Evolutionary conservation across 2,113 vertebrate species (phyloP).

Genomic region (Papio anubis): DNA sequence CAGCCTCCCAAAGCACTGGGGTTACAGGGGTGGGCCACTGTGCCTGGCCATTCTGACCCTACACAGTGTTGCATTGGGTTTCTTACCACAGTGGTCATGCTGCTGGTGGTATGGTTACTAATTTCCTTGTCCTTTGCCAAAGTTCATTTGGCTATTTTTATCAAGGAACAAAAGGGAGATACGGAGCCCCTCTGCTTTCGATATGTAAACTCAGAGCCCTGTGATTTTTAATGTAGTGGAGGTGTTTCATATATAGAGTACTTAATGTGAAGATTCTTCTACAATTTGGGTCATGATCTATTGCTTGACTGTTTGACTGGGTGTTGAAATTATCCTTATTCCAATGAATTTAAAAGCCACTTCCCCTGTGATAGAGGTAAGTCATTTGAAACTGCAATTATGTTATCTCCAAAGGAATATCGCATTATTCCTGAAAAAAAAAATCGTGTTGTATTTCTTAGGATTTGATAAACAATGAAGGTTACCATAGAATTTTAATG

Average conservation of each 20-base stretch:
- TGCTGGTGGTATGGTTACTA: background rate
- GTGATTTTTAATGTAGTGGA: slow-evolving; percentile 11
- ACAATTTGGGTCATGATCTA: background rate
- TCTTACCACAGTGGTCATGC: background rate
- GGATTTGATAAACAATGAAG: background rate
- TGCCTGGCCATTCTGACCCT: too few species aligned
- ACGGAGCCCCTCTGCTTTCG: background rate
- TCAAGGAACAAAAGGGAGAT: background rate
- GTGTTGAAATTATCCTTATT: background rate
- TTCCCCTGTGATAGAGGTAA: background rate
- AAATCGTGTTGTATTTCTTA: background rate
- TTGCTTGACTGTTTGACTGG: background rate
- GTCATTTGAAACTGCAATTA: background rate
- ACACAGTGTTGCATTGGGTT: fast-evolving
- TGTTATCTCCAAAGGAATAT: slow-evolving; percentile 35
- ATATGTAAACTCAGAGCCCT: background rate
- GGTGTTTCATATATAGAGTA: background rate
- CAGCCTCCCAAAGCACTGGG: too few species aligned
- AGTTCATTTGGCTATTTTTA: slow-evolving; percentile 20
- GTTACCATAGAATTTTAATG: background rate
- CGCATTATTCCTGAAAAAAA: background rate
- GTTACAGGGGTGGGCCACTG: too few species aligned
- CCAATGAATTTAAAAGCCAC: background rate
- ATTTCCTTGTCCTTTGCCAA: background rate
- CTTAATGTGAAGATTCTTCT: slow-evolving; percentile 34